phyloP scores from a whole-genome alignment of 2,888 invertebrate species.

The Candidula unifasciata region DNA sequence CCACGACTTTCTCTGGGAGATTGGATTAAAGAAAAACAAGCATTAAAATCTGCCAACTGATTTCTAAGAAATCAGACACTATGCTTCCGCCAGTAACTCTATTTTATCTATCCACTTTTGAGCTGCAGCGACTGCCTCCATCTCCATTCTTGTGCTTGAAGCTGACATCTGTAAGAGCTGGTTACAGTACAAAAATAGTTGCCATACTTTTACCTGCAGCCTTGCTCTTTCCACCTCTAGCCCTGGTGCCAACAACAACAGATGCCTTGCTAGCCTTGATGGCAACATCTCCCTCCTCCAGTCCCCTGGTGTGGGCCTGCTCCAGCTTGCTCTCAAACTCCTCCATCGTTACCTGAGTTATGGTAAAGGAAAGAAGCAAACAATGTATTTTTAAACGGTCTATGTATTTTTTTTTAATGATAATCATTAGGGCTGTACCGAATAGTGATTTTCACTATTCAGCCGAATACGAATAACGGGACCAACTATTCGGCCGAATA shows the following conservation, averaged over 20 bases:
- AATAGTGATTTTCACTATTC: no score
- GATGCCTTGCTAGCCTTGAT: slow-evolving; percentile 68
- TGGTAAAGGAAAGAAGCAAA: no score
- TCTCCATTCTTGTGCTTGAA: neutral
- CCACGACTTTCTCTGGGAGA: no score
- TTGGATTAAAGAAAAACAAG: no score
- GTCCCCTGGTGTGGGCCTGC: slow-evolving; percentile 80
- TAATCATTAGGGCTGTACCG: no score
- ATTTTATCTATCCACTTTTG: neutral
- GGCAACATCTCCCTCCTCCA: slow-evolving; percentile 73
- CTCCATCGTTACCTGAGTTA: slow-evolving; percentile 80
- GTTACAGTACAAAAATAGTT: neutral
- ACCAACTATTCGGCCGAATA: no score
- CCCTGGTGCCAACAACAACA: slow-evolving; percentile 50
- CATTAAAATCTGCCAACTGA: no score
- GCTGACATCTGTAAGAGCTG: neutral
- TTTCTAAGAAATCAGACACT: no score
- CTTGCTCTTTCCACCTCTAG: slow-evolving; percentile 58
- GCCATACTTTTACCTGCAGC: slow-evolving; percentile 56
- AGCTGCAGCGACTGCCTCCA: no score
- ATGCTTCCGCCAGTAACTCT: neutral
- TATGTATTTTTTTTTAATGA: no score
- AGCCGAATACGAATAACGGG: no score
- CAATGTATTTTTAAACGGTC: no score
- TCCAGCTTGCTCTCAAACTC: slow-evolving; percentile 85